A percentile compares a stretch with the other conserved stretches of the same genome.
Evolutionary conservation across 2,888 invertebrate species (phyloP).

Genomic region (Xanthia icteritia): DNA sequence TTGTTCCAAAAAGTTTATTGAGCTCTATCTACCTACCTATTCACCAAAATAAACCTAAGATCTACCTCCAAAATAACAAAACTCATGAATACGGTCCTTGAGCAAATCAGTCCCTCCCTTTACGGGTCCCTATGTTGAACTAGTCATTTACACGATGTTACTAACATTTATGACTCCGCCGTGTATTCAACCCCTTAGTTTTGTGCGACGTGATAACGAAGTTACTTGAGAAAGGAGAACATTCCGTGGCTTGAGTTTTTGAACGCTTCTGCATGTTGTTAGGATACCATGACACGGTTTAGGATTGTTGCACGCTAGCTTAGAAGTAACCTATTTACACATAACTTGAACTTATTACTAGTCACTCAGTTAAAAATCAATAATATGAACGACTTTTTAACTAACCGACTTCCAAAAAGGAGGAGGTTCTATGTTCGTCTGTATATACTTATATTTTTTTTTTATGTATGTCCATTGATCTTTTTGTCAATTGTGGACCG

Average conservation of each 20-base stretch:
- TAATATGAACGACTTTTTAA: neutral
- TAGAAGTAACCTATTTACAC: neutral
- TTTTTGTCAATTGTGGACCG: too few relatives aligned
- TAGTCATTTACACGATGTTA: constrained; percentile 66
- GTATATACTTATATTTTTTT: too few relatives aligned
- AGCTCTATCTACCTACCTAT: neutral
- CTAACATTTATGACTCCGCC: constrained; percentile 61
- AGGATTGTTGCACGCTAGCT: neutral
- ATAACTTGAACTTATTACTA: neutral
- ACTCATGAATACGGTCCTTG: constrained; percentile 33
- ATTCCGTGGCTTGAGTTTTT: neutral
- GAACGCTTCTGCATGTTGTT: neutral
- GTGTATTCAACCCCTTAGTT: constrained; percentile 59
- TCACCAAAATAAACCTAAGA: constrained; percentile 8
- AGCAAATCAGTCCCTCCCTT: constrained; percentile 61
- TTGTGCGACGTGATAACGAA: constrained; percentile 35
- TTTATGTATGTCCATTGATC: too few relatives aligned
- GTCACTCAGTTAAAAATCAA: neutral
- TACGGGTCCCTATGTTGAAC: constrained; percentile 56
- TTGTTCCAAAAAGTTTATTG: neutral
- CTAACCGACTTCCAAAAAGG: too few relatives aligned
- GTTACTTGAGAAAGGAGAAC: constrained; percentile 17
- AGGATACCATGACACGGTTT: neutral
- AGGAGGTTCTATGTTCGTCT: too few relatives aligned
- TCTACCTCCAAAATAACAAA: constrained; percentile 20